A percentile compares a stretch with the other conserved stretches of the same genome.
These are phyloP conservation scores for Drosophila picticornis DNA, from an alignment of 2,888 invertebrate species.

Conservation along the genomic window DNA sequence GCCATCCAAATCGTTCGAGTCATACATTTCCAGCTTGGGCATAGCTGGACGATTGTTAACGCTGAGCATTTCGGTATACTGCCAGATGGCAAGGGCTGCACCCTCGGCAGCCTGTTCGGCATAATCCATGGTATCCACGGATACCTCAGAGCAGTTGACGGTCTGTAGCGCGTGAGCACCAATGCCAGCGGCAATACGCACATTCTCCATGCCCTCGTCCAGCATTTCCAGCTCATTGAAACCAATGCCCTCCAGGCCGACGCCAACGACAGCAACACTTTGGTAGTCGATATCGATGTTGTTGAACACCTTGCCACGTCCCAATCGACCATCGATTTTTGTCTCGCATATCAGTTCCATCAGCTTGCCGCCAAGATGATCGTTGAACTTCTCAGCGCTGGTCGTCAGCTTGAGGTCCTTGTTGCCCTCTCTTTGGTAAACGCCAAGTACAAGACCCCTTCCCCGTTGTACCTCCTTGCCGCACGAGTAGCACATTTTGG, in stretches of 20 bases:
- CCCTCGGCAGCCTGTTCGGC: constrained; percentile 90
- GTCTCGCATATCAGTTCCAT: constrained; percentile 85
- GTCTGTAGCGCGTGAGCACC: constrained; percentile 85
- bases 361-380: constrained; percentile 85
- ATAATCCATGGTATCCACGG: constrained; percentile 88
- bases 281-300: constrained; percentile 87
- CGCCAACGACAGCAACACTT: constrained; percentile 89
- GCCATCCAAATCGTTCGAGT: constrained; percentile 85
- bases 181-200: constrained; percentile 88
- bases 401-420: constrained; percentile 85
- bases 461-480: constrained; percentile 10
- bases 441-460: constrained; percentile 86
- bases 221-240: constrained; percentile 89
- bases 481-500: constrained; percentile 31
- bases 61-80: constrained; percentile 87
- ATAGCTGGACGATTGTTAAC: constrained; percentile 84
- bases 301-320: constrained; percentile 86
- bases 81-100: constrained; percentile 86
- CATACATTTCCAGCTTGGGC: constrained; percentile 86
- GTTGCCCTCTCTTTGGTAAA: constrained; percentile 85
- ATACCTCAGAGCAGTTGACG: constrained; percentile 86
- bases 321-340: constrained; percentile 76
- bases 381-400: constrained; percentile 85
- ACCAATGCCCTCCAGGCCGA: constrained; percentile 88
- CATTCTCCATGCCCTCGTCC: constrained; percentile 89